Evolutionary conservation across 2,113 vertebrate genomes (phyloP), one percentile per base, ranked within the genome.

Genomic region (Tichodroma muraria): DNA sequence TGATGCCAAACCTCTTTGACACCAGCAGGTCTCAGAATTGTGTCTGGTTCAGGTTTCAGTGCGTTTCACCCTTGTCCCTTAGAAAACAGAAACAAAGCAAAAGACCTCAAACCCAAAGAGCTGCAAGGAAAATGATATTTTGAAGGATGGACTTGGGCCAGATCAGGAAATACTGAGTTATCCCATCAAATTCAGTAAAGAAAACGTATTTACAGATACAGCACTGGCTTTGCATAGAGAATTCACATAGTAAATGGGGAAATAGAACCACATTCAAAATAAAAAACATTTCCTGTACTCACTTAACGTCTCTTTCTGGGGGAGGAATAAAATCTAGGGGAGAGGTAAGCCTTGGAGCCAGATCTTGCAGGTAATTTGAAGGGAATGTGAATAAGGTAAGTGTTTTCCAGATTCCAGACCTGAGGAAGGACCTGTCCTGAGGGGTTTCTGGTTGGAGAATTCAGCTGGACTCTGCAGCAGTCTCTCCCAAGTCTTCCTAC

Each of bases 81-180:
- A 54, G 61, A 80, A 83, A 89, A 84, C 28, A 91, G 90, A 83
- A 95, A 80, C 42, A 85, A 81, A 69, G 14, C 47, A 61, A 66
- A 69, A 80, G 61, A 22, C 1, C 30, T 61, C 31, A 47, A 61
- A 59, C 14, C 11, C 3, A 0, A 56, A 66, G 44, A 70, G 27
- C 49, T 40, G 37, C 57, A 47, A 72, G 53, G 53, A 94, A 84
- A 81, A 92, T 7, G 5, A 5, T 78, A 64, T 90, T 95, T 92
- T 75, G 56, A 86, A 94, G 90, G 64, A 86, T 95, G 95, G 88
- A 95, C 63, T 84, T 52, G 27, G 37, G 80, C 92, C 93, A 93
- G 91, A n/a, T 31, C 71, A 83, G 91, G 93, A 94, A 90, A 94
- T 68, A 61, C 81, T 92, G 92, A 80, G 70, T 95, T 95, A 65